Evolutionary conservation across 2,888 invertebrate species (phyloP).

Genomic region (Thereva unica): DNA sequence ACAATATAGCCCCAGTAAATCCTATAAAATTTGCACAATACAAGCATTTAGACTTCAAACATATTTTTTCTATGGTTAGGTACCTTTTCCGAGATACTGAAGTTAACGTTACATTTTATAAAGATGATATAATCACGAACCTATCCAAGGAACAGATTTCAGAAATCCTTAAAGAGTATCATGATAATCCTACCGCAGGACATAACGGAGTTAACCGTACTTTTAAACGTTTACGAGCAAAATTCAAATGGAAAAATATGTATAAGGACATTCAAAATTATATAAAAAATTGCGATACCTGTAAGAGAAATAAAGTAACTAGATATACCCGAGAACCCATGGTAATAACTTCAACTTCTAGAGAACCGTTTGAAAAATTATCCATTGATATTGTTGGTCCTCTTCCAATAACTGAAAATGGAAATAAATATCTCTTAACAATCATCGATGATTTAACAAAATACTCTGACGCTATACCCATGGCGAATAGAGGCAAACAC

Average conservation of each 20-base stretch:
- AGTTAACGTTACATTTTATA: not conserved
- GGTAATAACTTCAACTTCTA: slow-evolving; percentile 47
- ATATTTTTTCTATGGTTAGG: not conserved
- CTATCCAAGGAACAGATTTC: not conserved
- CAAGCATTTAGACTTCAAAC: not conserved
- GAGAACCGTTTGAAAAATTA: slow-evolving; percentile 47
- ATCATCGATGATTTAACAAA: slow-evolving; percentile 46
- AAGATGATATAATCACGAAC: not conserved
- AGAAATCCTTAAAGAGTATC: slow-evolving; percentile 1
- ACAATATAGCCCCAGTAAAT: not conserved
- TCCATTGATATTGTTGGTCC: slow-evolving; percentile 49
- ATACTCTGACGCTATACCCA: slow-evolving; percentile 45
- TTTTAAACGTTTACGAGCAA: slow-evolving; percentile 43
- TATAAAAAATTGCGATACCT: slow-evolving; percentile 46
- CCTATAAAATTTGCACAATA: not conserved
- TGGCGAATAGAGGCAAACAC: slow-evolving; percentile 47
- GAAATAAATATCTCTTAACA: slow-evolving; percentile 46
- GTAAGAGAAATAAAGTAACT: slow-evolving; percentile 36
- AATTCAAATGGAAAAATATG: slow-evolving; percentile 49
- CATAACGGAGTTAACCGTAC: not conserved
- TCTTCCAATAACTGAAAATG: slow-evolving; percentile 43
- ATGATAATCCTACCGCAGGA: not conserved
- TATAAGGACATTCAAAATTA: slow-evolving; percentile 47
- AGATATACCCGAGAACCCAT: slow-evolving; percentile 42
- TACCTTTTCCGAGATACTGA: not conserved